Percentiles rank a stretch among this genome's conserved stretches.
These are phyloP conservation scores for Rana temporaria DNA, from an alignment of 2,113 vertebrate genomes.

Conservation along the genomic window DNA sequence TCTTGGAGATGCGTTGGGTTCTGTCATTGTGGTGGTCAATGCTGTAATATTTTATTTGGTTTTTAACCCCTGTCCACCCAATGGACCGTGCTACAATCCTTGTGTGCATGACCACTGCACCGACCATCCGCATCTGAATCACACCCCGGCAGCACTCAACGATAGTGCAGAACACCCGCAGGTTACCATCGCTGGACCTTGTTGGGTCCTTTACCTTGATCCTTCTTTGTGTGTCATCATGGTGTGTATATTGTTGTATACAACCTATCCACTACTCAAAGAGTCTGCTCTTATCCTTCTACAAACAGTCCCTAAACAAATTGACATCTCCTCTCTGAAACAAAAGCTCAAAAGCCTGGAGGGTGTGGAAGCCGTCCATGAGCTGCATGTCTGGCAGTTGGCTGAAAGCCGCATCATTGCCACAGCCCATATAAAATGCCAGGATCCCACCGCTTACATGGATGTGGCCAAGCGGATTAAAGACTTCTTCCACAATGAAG, in stretches of 20 bases:
- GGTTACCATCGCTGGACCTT: slow-evolving; percentile 79
- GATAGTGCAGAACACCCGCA: slow-evolving; percentile 43
- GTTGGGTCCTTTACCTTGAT: slow-evolving; percentile 97
- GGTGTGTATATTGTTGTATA: slow-evolving; percentile 94
- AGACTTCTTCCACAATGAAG: slow-evolving; percentile 94
- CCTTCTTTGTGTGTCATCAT: slow-evolving; percentile 93
- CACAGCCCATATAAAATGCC: slow-evolving; percentile 97
- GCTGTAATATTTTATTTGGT: slow-evolving; percentile 87
- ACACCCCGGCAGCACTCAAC: slow-evolving; percentile 65
- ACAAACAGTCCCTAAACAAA: slow-evolving; percentile 97
- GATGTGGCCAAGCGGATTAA: slow-evolving; percentile 97
- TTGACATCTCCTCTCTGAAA: slow-evolving; percentile 89
- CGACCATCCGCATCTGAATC: slow-evolving; percentile 75
- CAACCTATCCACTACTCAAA: slow-evolving; percentile 94
- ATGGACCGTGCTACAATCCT: slow-evolving; percentile 78
- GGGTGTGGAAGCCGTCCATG: slow-evolving; percentile 93
- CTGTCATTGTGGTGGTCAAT: slow-evolving; percentile 95
- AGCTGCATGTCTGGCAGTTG: slow-evolving; percentile 97
- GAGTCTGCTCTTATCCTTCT: slow-evolving; percentile 98
- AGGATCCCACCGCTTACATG: slow-evolving; percentile 94
- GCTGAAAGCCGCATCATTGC: slow-evolving; percentile 97
- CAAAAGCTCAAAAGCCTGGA: slow-evolving; percentile 84
- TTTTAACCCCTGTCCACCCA: slow-evolving; percentile 83
- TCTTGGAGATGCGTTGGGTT: slow-evolving; percentile 94
- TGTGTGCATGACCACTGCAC: slow-evolving; percentile 79